phyloP scores from a whole-genome alignment of 2,113 vertebrate species.

The Ovis aries region DNA sequence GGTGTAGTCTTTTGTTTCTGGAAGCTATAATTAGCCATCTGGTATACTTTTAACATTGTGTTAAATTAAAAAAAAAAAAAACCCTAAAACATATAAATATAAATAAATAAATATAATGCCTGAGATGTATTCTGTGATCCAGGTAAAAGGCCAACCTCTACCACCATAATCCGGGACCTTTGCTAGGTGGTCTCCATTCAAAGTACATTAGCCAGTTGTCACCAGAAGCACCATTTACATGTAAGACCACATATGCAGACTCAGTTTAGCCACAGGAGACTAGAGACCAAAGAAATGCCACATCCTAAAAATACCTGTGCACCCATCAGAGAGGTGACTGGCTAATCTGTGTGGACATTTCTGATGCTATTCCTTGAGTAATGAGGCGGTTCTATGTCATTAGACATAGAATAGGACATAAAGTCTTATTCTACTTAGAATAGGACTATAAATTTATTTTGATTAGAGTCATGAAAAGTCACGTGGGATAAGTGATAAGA shows the following conservation, averaged over 20 bases:
- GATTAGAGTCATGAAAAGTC: not conserved
- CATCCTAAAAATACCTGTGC: not conserved
- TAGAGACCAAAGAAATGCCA: not conserved
- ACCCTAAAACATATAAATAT: not conserved
- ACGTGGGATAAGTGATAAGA: not conserved
- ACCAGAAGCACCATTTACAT: not conserved
- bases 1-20: conserved; percentile 29
- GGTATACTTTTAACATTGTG: not conserved
- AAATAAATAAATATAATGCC: not conserved
- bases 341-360: not conserved
- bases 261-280: not conserved
- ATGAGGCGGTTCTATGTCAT: not conserved
- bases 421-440: not conserved
- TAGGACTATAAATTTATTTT: not conserved
- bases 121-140: not conserved
- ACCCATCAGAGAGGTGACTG: not conserved
- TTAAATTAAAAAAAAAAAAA: not conserved
- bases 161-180: not conserved
- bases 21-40: conserved; percentile 4
- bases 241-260: not conserved
- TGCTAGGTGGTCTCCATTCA: not conserved
- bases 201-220: not conserved
- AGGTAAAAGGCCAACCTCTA: not conserved
- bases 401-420: not conserved
- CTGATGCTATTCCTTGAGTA: not conserved